Base-by-base conservation (phyloP, 2,888 invertebrate species). In the Eristalis arbustorum region DNA sequence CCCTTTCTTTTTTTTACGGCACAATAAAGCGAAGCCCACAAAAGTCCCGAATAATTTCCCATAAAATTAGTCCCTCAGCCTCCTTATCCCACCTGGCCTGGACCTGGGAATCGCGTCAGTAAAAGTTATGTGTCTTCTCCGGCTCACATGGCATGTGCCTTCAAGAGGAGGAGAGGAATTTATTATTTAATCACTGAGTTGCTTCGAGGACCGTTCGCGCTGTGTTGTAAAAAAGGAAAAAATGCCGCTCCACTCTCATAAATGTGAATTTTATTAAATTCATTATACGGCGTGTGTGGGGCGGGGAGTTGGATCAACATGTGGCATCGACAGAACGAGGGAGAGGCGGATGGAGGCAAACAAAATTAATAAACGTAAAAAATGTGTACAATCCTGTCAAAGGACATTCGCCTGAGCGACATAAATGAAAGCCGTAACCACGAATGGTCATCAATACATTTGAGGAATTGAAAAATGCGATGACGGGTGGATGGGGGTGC, bases 251-350 rank as follows among this genome's bases (percentile, higher is more conserved):
- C 49, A 6, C 49, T 49, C 68, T 66, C 78, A 59, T 78, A 72
- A 78, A 78, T 72, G 64, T 23, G 22, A 72, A 78, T 72, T 78
- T 78, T 78, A 72, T 78, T 64, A 66, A 78, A 72, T 72, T 78
- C 72, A 72, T 64, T 78, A 22, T 34, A 10, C 18, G 49, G 71
- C 25, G 77, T 57, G 40, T 64, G 56, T 13, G 25, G 0, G 14
- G 37, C 11, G 28, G 28, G 18, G 37, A 63, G 57, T 66, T 10
- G 11, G 78, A 31, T 31, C 71, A 78, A 78, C 78, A 78, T 78
- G 78, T 78, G 78, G 66, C 42, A 62, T 18, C 31, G 3, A 28
- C 57, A 14, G 5, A 57, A 18, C n/a, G 23, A 13, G 8, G 22
- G 18, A 8, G 49, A 8, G 13, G 8, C n/a, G n/a, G n/a, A n/a